These are phyloP conservation scores for Romanogobio albipinnatus DNA, from an alignment of 2,113 vertebrate species.

Conservation along the genomic window DNA sequence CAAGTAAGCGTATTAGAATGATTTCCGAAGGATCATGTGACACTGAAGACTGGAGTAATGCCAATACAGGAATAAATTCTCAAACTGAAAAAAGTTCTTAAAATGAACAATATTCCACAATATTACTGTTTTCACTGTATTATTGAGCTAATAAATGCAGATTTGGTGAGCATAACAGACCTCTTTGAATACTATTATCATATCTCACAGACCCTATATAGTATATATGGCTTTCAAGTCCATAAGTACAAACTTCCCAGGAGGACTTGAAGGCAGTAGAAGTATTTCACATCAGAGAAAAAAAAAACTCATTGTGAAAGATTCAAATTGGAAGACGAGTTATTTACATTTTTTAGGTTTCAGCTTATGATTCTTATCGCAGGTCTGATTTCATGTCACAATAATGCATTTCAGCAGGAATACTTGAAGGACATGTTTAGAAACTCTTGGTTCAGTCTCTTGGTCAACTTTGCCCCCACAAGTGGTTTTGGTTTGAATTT, in stretches of 20 bases:
- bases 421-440: constrained; percentile 31
- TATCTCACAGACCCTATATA: not conserved
- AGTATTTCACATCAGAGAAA: not conserved
- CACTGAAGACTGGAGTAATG: not conserved
- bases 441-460: constrained; percentile 56
- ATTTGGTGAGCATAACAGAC: not conserved
- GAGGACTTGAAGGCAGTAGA: not conserved
- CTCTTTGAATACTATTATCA: not conserved
- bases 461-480: constrained; percentile 60
- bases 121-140: not conserved
- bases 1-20: not conserved
- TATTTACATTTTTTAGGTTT: constrained; percentile 24
- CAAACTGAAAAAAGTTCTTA: not conserved
- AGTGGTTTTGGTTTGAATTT: constrained; percentile 68
- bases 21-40: not conserved
- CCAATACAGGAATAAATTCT: not conserved
- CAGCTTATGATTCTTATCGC: constrained; percentile 11
- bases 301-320: constrained; percentile 4
- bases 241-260: not conserved
- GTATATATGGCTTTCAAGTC: not conserved
- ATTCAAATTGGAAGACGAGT: constrained; percentile 8
- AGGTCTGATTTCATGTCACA: constrained; percentile 45
- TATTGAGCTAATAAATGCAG: not conserved
- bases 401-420: constrained; percentile 47
- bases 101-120: not conserved